Base-by-base conservation (phyloP, 2,888 invertebrate species). In the Andricus curvator region DNA sequence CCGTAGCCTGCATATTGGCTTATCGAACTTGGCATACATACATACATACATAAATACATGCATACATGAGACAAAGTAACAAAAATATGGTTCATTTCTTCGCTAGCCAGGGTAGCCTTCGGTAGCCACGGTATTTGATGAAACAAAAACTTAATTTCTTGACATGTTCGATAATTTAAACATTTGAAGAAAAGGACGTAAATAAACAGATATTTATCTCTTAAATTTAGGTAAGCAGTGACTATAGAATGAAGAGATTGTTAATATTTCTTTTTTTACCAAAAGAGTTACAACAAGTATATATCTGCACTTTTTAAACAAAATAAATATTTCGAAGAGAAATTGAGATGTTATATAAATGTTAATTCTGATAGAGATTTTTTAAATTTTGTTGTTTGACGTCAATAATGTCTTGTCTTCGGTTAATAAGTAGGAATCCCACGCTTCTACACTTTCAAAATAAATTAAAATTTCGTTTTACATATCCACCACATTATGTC, bases 1-100 rank as follows among this genome's bases (percentile, higher is more conserved):
- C 84, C 56, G 20, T 33, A 29, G 51, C 56, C 5, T 74, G 74
- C 74, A 70, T 70, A 74, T 74, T 56, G 70, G 70, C 51, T 74
- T 56, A 74, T 74, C 74, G 29, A 51, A 56, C 56, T 74, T 56
- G 74, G 33, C 51, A 74, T 70, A 48, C n/a, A 56, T 20, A 8
- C 62, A 62, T 51, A 5, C 4, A 33, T 33, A 33, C 3, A 33
- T 2, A 33, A 1, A 33, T 5, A 33, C 25, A 25, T 25, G 25
- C 62, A 62, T 56, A 8, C 44, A 48, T 56, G 20, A 70, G 29
- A 70, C 51, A 70, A 56, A 70, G 33, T 70, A 29, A 29, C 51
- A 70, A 70, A 68, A 51, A 62, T 62, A 25, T 22, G 60, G 22
- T 25, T n/a, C 62, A 13, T 62, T 25, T 25, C 20, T 60, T 13